Conservation (phyloP, 2,888 invertebrate species). For the Pandemis corylana region DNA sequence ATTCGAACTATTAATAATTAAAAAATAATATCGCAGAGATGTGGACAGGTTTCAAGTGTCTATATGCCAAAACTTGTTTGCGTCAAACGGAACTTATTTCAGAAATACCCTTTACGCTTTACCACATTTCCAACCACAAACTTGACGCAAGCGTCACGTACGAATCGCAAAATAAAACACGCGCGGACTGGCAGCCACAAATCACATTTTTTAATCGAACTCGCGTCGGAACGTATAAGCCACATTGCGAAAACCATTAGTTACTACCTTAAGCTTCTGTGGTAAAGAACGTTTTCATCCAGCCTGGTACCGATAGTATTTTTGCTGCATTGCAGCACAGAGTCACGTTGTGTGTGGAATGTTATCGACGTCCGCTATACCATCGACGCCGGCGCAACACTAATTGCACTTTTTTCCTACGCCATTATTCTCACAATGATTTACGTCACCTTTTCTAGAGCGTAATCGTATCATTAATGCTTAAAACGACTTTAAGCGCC, state of each 20-base stretch:
- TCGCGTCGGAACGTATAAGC: constrained; percentile 67
- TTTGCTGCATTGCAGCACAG: constrained; percentile 71
- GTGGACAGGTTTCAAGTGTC: no score
- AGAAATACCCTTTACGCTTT: constrained; percentile 24
- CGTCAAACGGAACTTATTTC: constrained; percentile 9
- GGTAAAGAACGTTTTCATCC: constrained; percentile 54
- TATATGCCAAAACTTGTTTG: neutral
- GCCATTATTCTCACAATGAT: constrained; percentile 76
- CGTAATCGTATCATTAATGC: constrained; percentile 75
- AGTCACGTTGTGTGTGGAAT: constrained; percentile 71
- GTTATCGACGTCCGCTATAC: constrained; percentile 82
- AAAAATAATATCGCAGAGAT: no score
- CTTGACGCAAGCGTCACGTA: constrained; percentile 77
- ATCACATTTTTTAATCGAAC: constrained; percentile 84
- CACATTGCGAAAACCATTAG: constrained; percentile 46
- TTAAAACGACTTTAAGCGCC: constrained; percentile 71
- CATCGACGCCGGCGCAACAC: constrained; percentile 80
- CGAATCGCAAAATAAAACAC: constrained; percentile 79
- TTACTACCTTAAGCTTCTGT: constrained; percentile 44
- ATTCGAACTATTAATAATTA: no score
- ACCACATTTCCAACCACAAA: constrained; percentile 8
- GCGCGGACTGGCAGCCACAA: constrained; percentile 79
- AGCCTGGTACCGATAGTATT: constrained; percentile 40
- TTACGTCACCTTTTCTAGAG: constrained; percentile 67
- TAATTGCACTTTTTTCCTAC: constrained; percentile 79